A percentile compares a stretch with the other conserved stretches of the same genome.
Conservation (phyloP, 2,797 vertebrate genomes). For the Trichosurus vulpecula region DNA sequence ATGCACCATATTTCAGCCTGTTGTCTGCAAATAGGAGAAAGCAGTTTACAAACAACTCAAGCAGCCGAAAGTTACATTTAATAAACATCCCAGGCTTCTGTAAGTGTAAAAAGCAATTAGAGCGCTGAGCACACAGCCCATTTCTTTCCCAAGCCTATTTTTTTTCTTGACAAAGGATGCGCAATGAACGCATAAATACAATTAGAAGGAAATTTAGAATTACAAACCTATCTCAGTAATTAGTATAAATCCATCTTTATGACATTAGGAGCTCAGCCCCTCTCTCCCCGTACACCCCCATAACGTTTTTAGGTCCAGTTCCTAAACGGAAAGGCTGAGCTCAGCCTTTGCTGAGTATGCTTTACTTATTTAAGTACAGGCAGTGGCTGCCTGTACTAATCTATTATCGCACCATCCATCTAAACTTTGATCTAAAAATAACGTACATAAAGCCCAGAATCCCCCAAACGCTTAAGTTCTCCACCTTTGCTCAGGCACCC, state of each 20-base stretch:
- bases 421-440: constrained; percentile 44
- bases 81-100: constrained; percentile 68
- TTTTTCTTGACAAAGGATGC: constrained; percentile 69
- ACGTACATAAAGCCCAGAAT: constrained; percentile 25
- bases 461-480: constrained; percentile 64
- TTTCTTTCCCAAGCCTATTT: constrained; percentile 65
- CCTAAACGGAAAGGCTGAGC: constrained; percentile 64
- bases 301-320: constrained; percentile 62
- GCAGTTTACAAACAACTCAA: constrained; percentile 71
- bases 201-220: constrained; percentile 77
- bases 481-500: constrained; percentile 34
- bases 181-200: constrained; percentile 76
- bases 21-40: constrained; percentile 75
- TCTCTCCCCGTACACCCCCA: neutral
- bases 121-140: constrained; percentile 70
- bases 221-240: constrained; percentile 74
- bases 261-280: constrained; percentile 63
- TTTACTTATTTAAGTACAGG: constrained; percentile 33
- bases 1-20: constrained; percentile 80
- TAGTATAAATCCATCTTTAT: constrained; percentile 71
- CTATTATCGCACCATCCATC: constrained; percentile 69
- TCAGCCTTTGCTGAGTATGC: constrained; percentile 60
- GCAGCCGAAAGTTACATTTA: constrained; percentile 78
- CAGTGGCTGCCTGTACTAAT: constrained; percentile 21
- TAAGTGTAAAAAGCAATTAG: constrained; percentile 81